Conservation (phyloP, 2,797 vertebrate genomes). For the Sebastes aleutianus region DNA sequence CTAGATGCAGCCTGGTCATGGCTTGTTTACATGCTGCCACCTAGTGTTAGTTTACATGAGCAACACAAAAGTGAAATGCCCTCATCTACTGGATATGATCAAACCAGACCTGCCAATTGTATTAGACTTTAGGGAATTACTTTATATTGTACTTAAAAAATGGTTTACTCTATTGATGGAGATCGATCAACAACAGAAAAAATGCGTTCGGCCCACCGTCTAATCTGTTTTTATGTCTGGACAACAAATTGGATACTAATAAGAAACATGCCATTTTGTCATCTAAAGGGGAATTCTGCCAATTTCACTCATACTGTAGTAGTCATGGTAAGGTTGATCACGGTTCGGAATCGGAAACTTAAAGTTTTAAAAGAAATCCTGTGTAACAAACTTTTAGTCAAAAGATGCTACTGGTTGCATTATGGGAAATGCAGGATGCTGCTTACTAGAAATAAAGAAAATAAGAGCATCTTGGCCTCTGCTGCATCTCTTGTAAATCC, state of each 20-base stretch:
- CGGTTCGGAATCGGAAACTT: background rate
- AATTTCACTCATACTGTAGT: background rate
- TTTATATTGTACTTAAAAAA: too few relatives aligned
- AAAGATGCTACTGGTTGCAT: background rate
- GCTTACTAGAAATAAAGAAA: background rate
- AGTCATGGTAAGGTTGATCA: background rate
- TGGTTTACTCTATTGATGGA: too few relatives aligned
- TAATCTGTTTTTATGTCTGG: background rate
- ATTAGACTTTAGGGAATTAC: too few relatives aligned
- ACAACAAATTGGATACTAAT: background rate
- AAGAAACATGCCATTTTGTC: background rate
- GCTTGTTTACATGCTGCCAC: constrained; percentile 51
- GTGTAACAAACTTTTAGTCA: background rate
- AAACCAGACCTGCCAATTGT: too few relatives aligned
- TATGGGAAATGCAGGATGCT: background rate
- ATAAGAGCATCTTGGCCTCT: background rate
- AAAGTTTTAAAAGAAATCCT: background rate
- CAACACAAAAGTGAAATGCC: background rate
- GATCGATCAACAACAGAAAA: too few relatives aligned
- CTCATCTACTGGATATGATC: too few relatives aligned
- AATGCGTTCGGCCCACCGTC: too few relatives aligned
- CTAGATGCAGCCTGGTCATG: background rate
- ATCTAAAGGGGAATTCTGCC: background rate
- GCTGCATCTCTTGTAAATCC: background rate
- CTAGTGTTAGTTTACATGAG: constrained; percentile 37